phyloP scores from a whole-genome alignment of 2,888 invertebrate genomes.

The Hybos culiciformis region DNA sequence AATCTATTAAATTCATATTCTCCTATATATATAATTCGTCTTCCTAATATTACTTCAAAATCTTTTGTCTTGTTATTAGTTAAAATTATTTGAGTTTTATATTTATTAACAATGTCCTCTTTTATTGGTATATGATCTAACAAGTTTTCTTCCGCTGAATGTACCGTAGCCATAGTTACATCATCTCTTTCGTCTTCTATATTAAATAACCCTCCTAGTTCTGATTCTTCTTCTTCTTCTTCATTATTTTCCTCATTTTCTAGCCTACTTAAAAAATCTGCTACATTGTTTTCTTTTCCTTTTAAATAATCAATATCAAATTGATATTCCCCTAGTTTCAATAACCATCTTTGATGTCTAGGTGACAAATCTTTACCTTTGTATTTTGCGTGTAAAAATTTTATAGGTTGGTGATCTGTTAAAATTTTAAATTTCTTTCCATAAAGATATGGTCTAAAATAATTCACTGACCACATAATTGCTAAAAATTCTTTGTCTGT shows the following conservation, averaged over 20 bases:
- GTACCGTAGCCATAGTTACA: background rate
- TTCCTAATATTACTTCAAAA: background rate
- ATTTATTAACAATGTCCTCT: conserved; percentile 6
- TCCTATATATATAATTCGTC: conserved; percentile 3
- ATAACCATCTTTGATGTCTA: conserved; percentile 12
- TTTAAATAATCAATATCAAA: conserved; percentile 12
- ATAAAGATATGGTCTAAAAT: conserved; percentile 26
- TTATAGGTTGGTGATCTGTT: conserved; percentile 15
- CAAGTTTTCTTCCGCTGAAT: background rate
- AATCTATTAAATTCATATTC: conserved; percentile 2
- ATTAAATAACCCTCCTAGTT: background rate
- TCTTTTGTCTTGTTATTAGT: conserved; percentile 3
- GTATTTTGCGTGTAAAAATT: conserved; percentile 13
- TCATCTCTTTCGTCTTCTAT: background rate
- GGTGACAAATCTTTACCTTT: conserved; percentile 13
- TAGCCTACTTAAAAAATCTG: conserved; percentile 13
- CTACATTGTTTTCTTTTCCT: conserved; percentile 14
- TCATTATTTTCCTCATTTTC: background rate
- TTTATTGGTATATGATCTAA: background rate
- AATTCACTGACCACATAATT: conserved; percentile 4
- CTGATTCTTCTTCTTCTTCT: background rate
- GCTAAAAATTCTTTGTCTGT: conserved; percentile 4
- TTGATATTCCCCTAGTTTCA: conserved; percentile 13
- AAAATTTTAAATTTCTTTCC: conserved; percentile 17
- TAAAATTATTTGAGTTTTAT: conserved; percentile 2